Percentiles rank a stretch among this genome's conserved stretches.
These are phyloP conservation scores for Alcis repandata DNA, from an alignment of 2,888 invertebrate species.

Conservation along the genomic window DNA sequence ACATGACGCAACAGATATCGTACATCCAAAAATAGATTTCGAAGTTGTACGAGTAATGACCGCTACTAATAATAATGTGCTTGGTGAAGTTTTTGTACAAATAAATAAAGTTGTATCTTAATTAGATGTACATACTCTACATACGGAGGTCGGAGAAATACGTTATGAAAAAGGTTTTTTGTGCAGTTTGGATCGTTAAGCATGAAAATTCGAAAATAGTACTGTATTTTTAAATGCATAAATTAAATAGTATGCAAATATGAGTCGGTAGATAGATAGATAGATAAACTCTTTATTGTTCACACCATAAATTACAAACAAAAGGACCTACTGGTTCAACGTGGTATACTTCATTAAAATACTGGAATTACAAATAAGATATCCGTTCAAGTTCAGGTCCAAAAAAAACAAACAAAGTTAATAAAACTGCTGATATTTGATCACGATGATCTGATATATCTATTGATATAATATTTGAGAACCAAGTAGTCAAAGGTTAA, in stretches of 20 bases:
- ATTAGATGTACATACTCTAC: not conserved
- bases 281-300: too few species aligned
- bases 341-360: too few species aligned
- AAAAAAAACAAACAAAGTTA: not conserved
- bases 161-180: not conserved
- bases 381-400: too few species aligned
- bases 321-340: too few species aligned
- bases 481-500: too few species aligned
- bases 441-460: too few species aligned
- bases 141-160: not conserved
- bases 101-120: too few species aligned
- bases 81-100: not conserved
- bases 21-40: conserved; percentile 8
- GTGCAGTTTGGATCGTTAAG: not conserved
- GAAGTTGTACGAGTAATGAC: conserved; percentile 1
- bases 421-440: too few species aligned
- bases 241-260: not conserved
- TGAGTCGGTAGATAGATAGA: not conserved
- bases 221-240: not conserved
- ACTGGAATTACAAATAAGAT: too few species aligned
- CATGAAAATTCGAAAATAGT: not conserved
- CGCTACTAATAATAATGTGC: not conserved
- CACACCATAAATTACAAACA: too few species aligned
- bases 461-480: too few species aligned
- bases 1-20: conserved; percentile 2